Base-by-base conservation (phyloP, 2,797 vertebrate species). In the Sebastes hubbsi region DNA sequence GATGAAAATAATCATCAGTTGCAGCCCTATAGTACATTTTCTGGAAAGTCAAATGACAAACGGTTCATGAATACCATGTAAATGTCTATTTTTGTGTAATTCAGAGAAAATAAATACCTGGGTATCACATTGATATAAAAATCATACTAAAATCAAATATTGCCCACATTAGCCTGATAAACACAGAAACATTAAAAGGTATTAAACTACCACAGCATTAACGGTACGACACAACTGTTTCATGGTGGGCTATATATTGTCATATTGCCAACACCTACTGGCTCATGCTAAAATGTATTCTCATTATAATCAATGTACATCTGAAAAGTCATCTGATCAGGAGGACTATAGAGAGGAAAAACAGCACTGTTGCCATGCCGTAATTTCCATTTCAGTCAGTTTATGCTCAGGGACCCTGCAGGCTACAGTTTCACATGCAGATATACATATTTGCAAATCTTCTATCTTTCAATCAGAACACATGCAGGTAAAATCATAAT, bases 341-440 rank as follows among this genome's bases (percentile, higher is more conserved):
- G 8, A 18, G 20, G 8, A 27, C 22, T 38, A 10, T 2, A 20
- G 24, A 63, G 22, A 34, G 3, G 1, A 34, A 25, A 29, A 67
- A 59, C 13, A 56, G 27, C 72, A 69, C 60, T 63, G 73, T 62
- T 66, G 52, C 54, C 29, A 54, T 64, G 72, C 52, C 1, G 20
- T 32, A 11, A 34, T 56, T 46, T 34, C 36, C 49, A 46, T 46
- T 46, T 11, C 20, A 29, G 14, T 49, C 24, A 56, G 16, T 30
- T 81, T 49, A 63, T 63, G 56, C 66, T 36, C 38, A 36, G 12
- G 58, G 32, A 69, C 25, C 14, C 59, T 29, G 18, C 18, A 18
- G 42, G 42, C 56, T 60, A 49, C 60, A 46, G 38, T 32, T 62
- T 77, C 54, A 42, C 79, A 54, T 70, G 75, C 78, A 77, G 1